Evolutionary conservation across 2,113 vertebrate species (phyloP), one percentile per base, ranked within the genome.

Genomic region (Ailuropoda melanoleuca): DNA sequence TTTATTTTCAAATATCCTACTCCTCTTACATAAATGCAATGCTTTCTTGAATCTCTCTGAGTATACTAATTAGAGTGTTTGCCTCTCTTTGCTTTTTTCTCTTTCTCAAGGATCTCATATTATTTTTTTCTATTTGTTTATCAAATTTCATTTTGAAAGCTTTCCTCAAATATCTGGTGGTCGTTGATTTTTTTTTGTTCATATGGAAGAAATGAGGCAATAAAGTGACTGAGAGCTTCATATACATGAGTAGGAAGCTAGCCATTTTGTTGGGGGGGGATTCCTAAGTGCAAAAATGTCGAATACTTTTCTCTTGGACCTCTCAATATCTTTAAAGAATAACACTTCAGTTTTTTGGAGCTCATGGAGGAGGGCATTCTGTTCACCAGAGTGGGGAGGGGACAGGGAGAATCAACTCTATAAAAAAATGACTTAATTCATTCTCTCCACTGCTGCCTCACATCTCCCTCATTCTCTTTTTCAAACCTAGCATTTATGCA

Each of bases 161-260:
- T 91, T 60, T 91, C 50, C 29, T 88, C 66, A 96, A 82, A 82
- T 91, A 93, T 86, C 26, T 95, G 17, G 24, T 53, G 70, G 68
- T 48, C 66, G 77, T 8, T 95, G 43, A 80, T 95, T 46, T 55
- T 74, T 92, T 37, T 46, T 39, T 89, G 53, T 68, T 93, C 39
- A 93, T 26, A 82, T 75, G 34, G 21, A 68, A 77, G 23, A 88
- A 70, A 70, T 83, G 31, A 80, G 18, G 15, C 39, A 82, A 78
- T 84, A 72, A 90, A 53, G 21, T 82, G 56, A 70, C 46, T 83
- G 60, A 23, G 10, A 84, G 21, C n/a, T 89, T 78, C 46, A 72
- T 48, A 95, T 53, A 80, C 9, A 55, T 34, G 43, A 93, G 29
- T 64, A 70, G 37, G 24, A n/a, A 95, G 77, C 48, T 89, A 66